Conservation (phyloP, 2,113 vertebrate genomes). For the Rhabdomys dilectus region DNA sequence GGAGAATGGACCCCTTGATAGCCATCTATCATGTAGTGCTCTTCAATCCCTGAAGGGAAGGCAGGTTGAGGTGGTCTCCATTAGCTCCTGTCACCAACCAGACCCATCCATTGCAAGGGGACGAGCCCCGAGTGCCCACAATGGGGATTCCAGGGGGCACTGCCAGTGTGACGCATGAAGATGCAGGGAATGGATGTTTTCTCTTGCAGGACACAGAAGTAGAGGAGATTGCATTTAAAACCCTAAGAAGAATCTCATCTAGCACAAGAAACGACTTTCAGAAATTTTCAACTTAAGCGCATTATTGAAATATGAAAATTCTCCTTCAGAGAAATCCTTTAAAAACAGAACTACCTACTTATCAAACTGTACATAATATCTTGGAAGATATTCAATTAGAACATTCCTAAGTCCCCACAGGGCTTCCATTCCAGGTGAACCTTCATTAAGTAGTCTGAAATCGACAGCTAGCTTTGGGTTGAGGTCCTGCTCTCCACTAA, state of each 20-base stretch:
- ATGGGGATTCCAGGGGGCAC: too few relatives aligned
- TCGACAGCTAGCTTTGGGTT: background rate
- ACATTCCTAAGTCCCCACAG: slow-evolving; percentile 13
- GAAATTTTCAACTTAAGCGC: slow-evolving; percentile 47
- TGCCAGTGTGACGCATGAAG: too few relatives aligned
- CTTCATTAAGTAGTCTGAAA: background rate
- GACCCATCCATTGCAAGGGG: rapidly evolving
- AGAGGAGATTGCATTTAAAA: slow-evolving; percentile 20
- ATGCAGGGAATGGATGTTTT: background rate
- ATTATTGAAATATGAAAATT: slow-evolving; percentile 44
- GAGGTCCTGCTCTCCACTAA: background rate
- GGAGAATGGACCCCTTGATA: background rate
- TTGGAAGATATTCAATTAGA: slow-evolving; percentile 24
- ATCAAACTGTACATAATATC: slow-evolving; percentile 57
- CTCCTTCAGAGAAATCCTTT: slow-evolving; percentile 61
- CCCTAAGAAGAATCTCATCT: slow-evolving; percentile 11
- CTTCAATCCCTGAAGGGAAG: rapidly evolving
- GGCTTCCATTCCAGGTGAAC: background rate
- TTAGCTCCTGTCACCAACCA: background rate
- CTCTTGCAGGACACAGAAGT: background rate
- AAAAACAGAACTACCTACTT: slow-evolving; percentile 68
- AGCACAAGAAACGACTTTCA: slow-evolving; percentile 56
- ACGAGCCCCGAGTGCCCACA: too few relatives aligned
- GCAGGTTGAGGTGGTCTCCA: background rate
- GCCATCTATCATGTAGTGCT: background rate